These are phyloP conservation scores for Dissostichus mawsoni DNA, from an alignment of 2,113 vertebrate species.

Conservation along the genomic window DNA sequence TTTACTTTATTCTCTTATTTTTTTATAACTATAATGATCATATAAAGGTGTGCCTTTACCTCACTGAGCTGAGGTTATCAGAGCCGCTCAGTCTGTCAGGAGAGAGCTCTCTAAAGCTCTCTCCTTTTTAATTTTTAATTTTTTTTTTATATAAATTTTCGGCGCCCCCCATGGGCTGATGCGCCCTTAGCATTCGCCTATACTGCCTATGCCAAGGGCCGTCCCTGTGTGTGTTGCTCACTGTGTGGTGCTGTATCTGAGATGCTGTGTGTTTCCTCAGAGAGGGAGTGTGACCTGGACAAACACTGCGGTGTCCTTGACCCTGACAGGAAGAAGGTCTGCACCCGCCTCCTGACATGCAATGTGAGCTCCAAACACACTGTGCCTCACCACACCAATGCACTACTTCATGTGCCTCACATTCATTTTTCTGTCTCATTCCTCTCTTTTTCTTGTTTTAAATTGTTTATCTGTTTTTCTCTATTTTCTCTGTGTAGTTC, in stretches of 20 bases:
- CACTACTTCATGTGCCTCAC: not conserved
- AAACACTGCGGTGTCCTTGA: slow-evolving; percentile 94
- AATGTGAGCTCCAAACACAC: slow-evolving; percentile 85
- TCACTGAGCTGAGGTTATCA: no score
- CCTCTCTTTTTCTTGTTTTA: not conserved
- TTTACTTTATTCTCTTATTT: no score
- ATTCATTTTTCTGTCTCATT: not conserved
- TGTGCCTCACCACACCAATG: not conserved
- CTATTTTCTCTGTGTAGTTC: not conserved
- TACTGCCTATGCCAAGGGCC: no score
- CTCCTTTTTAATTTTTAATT: no score
- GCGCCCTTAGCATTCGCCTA: no score
- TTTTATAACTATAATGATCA: no score
- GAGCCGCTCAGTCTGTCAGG: no score
- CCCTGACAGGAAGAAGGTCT: slow-evolving; percentile 93
- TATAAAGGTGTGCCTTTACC: no score
- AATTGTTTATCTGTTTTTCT: not conserved
- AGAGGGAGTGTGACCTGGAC: slow-evolving; percentile 93
- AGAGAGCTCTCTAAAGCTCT: no score
- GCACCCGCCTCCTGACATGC: slow-evolving; percentile 94
- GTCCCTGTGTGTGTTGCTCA: not conserved
- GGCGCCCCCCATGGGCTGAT: no score
- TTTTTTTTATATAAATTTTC: no score
- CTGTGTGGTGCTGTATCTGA: slow-evolving; percentile 16
- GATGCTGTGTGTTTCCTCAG: slow-evolving; percentile 75